Base-by-base conservation (phyloP, 1,140 invertebrate species). In the Eumaeus atala region DNA sequence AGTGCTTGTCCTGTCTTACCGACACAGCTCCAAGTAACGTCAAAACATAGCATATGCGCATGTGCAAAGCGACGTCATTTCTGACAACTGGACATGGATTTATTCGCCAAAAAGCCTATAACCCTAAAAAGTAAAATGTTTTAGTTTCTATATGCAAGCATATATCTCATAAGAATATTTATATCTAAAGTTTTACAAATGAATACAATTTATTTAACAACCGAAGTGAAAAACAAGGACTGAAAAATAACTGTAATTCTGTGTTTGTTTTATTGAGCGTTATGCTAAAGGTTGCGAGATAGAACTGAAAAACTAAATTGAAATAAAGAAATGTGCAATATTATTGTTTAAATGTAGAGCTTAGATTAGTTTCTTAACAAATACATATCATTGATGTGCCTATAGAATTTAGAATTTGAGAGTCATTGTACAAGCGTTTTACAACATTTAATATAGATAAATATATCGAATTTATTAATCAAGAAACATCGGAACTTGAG, bases 371-470 rank as follows among this genome's bases (percentile, higher is more conserved):
- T 75, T 42, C 10, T 53, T 18, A 44, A 69, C 40, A 59, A 74
- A 78, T 83, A 84, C 81, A 84, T 84, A 84, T 84, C 81, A 84
- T 75, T 63, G 63, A 57, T 77, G 81, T 84, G 81, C 81, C 81
- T 84, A 66, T 77, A 81, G 59, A 9, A 16, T 44, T 44, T 44
- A 44, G 14, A 44, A 16, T 14, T 44, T 14, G 14, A 44, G 9
- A 44, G 12, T 44, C 7, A 44, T 3, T 44, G 38, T 40, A 44
- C 40, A 44, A 44, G 40, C 17, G 17, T 44, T 44, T 14, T 17
- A 44, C 14, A 44, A 16, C 21, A 28, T 28, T 28, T 28, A 44
- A 44, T 40, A 40, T 40, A 14, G 40, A 16, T 16, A 8, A n/a
- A 44, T 44, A 18, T 44, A 44, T 44, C 40, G 40, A 44, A 44